Conservation (phyloP, 92 coral and sea anemone species). For the Epizoanthus rinbou region DNA sequence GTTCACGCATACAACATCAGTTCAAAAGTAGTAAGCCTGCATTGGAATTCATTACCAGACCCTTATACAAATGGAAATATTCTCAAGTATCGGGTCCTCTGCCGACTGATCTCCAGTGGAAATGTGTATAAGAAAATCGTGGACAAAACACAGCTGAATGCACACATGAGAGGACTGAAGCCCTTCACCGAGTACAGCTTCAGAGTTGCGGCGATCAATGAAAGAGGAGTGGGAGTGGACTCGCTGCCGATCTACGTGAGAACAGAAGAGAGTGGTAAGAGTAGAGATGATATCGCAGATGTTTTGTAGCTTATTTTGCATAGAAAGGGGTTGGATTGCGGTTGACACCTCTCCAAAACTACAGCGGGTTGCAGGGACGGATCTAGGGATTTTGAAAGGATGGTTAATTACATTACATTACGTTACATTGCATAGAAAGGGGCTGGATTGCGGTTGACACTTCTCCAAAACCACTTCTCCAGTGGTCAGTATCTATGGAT, state of each 20-base stretch:
- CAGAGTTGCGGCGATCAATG: slow-evolving; percentile 75
- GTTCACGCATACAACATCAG: slow-evolving; percentile 69
- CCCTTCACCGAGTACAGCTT: slow-evolving; percentile 73
- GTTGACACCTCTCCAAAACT: too few species aligned
- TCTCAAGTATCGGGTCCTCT: slow-evolving; percentile 65
- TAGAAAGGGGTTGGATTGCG: not conserved
- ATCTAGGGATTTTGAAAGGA: too few species aligned
- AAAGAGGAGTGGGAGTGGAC: slow-evolving; percentile 87
- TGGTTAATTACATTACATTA: too few species aligned
- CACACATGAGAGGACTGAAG: slow-evolving; percentile 53
- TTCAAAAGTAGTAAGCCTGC: slow-evolving; percentile 68
- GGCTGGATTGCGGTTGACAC: too few species aligned
- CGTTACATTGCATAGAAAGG: too few species aligned
- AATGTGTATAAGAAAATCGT: slow-evolving; percentile 9
- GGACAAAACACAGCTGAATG: slow-evolving; percentile 29
- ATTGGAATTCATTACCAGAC: slow-evolving; percentile 66
- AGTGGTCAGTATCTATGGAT: too few species aligned
- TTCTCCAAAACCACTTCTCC: too few species aligned
- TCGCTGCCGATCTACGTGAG: slow-evolving; percentile 61
- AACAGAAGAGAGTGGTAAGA: slow-evolving; percentile 91
- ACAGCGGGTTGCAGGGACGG: too few species aligned
- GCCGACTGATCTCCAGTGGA: slow-evolving; percentile 33
- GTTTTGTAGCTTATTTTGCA: not conserved
- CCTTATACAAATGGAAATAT: slow-evolving; percentile 68
- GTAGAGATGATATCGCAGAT: not conserved